Evolutionary conservation across 2,888 invertebrate species (phyloP).

Genomic region (Macaria notata): DNA sequence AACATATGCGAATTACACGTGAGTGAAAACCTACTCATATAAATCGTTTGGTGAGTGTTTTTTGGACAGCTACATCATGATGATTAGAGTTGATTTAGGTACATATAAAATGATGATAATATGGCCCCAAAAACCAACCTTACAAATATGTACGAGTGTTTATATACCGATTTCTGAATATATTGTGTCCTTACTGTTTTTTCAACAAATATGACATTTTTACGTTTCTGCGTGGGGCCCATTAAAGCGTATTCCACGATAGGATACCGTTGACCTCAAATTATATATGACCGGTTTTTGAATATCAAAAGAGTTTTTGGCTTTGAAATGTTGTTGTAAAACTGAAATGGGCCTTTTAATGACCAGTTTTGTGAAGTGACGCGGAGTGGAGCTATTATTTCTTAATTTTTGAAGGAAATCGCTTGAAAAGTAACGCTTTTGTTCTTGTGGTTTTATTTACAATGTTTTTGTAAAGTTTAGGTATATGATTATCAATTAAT

Average conservation of each 20-base stretch:
- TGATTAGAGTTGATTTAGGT: too few species aligned
- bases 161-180: too few species aligned
- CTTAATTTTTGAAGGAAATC: constrained; percentile 3
- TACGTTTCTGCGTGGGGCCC: constrained; percentile 23
- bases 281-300: constrained; percentile 28
- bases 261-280: constrained; percentile 25
- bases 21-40: too few species aligned
- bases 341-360: constrained; percentile 23
- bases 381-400: constrained; percentile 14
- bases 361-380: constrained; percentile 13
- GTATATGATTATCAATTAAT: too few species aligned
- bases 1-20: too few species aligned
- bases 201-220: constrained; percentile 21
- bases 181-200: constrained; percentile 17
- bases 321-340: constrained; percentile 23
- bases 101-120: too few species aligned
- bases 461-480: too few species aligned
- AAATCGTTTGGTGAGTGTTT: too few species aligned
- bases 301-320: constrained; percentile 27
- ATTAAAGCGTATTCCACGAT: constrained; percentile 32
- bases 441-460: too few species aligned
- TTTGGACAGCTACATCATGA: too few species aligned
- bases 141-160: too few species aligned
- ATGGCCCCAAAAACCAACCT: too few species aligned
- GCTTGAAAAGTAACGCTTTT: background rate